Percentiles rank a stretch among this genome's conserved stretches.
Evolutionary conservation across 2,113 vertebrate genomes (phyloP).

Genomic region (Epinephelus moara): DNA sequence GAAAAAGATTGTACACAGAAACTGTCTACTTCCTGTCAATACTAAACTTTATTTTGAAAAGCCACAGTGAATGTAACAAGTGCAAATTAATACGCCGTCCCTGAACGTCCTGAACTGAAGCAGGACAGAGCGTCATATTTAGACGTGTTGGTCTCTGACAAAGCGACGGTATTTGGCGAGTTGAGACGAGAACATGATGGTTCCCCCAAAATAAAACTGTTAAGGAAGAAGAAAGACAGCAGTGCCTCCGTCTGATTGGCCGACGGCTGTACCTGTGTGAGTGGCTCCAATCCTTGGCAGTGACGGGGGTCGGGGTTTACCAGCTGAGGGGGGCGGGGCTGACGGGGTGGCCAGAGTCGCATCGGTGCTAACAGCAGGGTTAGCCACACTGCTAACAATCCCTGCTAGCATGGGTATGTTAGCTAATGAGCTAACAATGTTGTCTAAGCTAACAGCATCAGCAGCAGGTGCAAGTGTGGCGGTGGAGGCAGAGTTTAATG

Average conservation of each 20-base stretch:
- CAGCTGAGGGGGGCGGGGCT: not conserved
- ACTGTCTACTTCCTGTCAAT: too few relatives aligned
- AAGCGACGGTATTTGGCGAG: too few relatives aligned
- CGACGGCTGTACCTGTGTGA: constrained; percentile 38
- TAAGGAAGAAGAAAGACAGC: too few relatives aligned
- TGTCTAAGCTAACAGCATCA: constrained; percentile 23
- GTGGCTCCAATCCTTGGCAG: not conserved
- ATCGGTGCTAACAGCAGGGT: constrained; percentile 7
- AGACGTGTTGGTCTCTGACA: too few relatives aligned
- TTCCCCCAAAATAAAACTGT: too few relatives aligned
- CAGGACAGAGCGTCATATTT: too few relatives aligned
- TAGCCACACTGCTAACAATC: constrained; percentile 30
- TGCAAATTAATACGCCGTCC: too few relatives aligned
- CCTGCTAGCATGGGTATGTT: constrained; percentile 49
- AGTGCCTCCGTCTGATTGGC: not conserved
- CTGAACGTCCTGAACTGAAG: too few relatives aligned
- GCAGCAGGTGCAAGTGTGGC: not conserved
- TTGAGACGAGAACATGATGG: too few relatives aligned
- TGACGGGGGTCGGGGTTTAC: not conserved
- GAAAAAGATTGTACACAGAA: too few relatives aligned
- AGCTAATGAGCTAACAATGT: constrained; percentile 52
- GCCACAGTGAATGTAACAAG: too few relatives aligned
- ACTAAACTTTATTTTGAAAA: too few relatives aligned
- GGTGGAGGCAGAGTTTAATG: not conserved
- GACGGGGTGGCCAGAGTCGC: not conserved